Conservation (phyloP, 2,888 invertebrate genomes). For the Limnephilus lunatus region DNA sequence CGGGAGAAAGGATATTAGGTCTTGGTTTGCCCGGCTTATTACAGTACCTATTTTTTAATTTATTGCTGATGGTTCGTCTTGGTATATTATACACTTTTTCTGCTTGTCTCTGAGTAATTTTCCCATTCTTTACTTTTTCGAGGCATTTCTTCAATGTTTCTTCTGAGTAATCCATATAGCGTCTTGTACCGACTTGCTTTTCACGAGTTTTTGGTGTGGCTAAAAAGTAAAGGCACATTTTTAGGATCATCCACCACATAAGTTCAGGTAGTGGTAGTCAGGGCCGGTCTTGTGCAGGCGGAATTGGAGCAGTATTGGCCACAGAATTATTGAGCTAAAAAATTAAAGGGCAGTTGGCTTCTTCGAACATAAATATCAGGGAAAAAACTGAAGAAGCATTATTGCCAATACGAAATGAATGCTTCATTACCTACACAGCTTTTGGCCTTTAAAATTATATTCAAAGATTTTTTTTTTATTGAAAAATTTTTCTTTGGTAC, state of each 20-base stretch:
- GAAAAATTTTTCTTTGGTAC: no score
- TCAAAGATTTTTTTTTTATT: no score
- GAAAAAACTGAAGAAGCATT: no score
- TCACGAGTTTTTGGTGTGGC: not conserved
- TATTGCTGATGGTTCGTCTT: not conserved
- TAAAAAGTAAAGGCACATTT: not conserved
- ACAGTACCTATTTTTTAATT: not conserved
- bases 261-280: not conserved
- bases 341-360: no score
- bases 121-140: not conserved
- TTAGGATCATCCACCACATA: not conserved
- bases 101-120: not conserved
- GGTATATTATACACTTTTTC: conserved; percentile 13
- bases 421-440: no score
- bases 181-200: not conserved
- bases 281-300: no score
- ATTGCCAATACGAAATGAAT: no score
- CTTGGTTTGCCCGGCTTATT: not conserved
- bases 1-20: not conserved
- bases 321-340: no score
- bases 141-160: not conserved
- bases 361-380: no score
- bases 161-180: not conserved
- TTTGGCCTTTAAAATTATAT: no score
- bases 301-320: no score